Percentiles rank a stretch among this genome's conserved stretches.
phyloP scores from a whole-genome alignment of 2,797 vertebrate species.

The Psittacula echo region DNA sequence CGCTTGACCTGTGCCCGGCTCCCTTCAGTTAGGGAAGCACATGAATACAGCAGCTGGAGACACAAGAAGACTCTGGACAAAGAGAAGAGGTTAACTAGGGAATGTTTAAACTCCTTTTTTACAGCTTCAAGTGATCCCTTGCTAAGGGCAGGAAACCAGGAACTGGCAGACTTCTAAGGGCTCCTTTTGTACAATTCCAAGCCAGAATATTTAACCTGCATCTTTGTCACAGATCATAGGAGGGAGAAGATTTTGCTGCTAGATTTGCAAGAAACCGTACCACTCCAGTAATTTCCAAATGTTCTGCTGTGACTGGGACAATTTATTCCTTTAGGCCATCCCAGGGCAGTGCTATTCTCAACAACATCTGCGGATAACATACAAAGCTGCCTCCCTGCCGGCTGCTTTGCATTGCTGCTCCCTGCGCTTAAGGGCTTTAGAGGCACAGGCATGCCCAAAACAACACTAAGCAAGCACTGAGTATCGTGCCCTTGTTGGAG shows the following conservation, averaged over 20 bases:
- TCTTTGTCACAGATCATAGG: neutral
- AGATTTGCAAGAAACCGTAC: neutral
- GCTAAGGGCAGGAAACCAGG: neutral
- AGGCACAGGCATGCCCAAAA: neutral
- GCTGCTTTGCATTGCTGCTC: neutral
- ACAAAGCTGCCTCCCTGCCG: neutral
- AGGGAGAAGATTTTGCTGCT: neutral
- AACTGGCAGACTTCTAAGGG: neutral
- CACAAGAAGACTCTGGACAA: neutral
- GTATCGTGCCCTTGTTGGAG: neutral
- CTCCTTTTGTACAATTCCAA: neutral
- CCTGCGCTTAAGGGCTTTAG: neutral
- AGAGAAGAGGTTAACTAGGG: neutral
- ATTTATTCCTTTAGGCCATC: neutral
- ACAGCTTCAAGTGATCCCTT: neutral
- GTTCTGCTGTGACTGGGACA: neutral
- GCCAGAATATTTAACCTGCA: neutral
- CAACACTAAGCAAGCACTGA: neutral
- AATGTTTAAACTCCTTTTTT: neutral
- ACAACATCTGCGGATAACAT: neutral
- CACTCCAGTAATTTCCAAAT: neutral
- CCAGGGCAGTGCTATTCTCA: neutral
- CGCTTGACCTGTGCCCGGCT: neutral
- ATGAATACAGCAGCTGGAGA: neutral
- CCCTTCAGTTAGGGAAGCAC: neutral